phyloP scores from a whole-genome alignment of 2,797 vertebrate genomes.

The Dicrostonyx torquatus region DNA sequence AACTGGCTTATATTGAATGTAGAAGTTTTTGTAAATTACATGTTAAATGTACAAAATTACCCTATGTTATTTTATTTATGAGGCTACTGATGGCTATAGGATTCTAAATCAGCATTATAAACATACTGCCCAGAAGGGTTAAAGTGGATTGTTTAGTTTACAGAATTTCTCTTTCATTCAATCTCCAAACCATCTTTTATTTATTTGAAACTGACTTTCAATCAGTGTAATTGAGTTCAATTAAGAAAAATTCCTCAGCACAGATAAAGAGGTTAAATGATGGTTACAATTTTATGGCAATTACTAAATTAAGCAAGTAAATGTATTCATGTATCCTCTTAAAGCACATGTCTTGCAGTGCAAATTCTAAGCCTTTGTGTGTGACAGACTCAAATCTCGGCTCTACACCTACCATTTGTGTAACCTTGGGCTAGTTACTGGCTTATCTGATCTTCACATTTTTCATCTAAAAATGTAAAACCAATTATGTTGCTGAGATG shows the following conservation, averaged over 20 bases:
- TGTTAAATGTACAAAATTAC: background rate
- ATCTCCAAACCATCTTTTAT: constrained; percentile 52
- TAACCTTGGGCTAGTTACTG: background rate
- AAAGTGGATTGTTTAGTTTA: constrained; percentile 68
- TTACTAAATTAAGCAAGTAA: constrained; percentile 18
- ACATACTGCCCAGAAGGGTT: constrained; percentile 66
- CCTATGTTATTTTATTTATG: background rate
- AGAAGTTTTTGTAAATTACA: background rate
- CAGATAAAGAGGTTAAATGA: background rate
- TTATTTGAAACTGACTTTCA: constrained; percentile 62
- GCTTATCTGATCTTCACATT: background rate
- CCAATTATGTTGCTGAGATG: background rate
- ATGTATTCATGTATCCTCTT: background rate
- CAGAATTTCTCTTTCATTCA: constrained; percentile 66
- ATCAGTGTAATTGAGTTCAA: constrained; percentile 62
- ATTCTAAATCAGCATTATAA: constrained; percentile 65
- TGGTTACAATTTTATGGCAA: background rate
- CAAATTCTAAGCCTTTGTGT: background rate
- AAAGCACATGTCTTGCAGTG: background rate
- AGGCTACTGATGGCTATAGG: background rate
- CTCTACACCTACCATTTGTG: background rate
- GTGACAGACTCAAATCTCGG: background rate
- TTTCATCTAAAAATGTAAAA: constrained; percentile 52
- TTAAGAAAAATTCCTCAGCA: background rate
- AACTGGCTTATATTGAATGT: background rate